Percentiles rank a stretch among this genome's conserved stretches.
These are phyloP conservation scores for Psittacula cyanocephala DNA, from an alignment of 2,113 vertebrate genomes.

Conservation along the genomic window DNA sequence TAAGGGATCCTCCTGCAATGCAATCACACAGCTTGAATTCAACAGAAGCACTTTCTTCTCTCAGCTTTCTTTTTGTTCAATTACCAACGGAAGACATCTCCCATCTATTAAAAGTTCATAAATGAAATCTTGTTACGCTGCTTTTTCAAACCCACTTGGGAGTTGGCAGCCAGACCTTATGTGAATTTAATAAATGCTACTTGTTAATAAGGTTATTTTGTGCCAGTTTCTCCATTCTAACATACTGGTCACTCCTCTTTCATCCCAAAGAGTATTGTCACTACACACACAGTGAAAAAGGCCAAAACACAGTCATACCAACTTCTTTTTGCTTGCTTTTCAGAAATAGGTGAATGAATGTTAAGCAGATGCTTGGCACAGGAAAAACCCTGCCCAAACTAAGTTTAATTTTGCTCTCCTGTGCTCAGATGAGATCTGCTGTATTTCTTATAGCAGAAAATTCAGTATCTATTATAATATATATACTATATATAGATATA, in stretches of 20 bases:
- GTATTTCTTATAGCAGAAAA: not conserved
- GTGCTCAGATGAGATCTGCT: not conserved
- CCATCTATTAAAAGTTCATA: not conserved
- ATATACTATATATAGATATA: too few species aligned
- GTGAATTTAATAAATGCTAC: not conserved
- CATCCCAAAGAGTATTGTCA: not conserved
- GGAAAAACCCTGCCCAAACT: not conserved
- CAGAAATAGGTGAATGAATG: not conserved
- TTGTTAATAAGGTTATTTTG: not conserved
- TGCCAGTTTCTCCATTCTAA: not conserved
- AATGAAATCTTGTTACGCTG: not conserved
- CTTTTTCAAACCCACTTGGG: not conserved
- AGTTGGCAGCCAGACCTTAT: not conserved
- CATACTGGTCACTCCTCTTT: not conserved
- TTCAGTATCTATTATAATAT: too few species aligned
- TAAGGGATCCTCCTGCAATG: constrained; percentile 90
- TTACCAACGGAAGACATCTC: not conserved
- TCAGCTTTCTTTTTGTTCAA: not conserved
- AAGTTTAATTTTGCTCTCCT: not conserved
- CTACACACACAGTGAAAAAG: not conserved
- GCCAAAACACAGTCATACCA: fast-evolving
- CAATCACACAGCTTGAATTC: not conserved
- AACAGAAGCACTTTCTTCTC: not conserved
- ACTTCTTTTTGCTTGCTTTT: not conserved
- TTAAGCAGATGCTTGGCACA: not conserved